Conservation (phyloP, 2,113 vertebrate species). For the Pandion haliaetus region DNA sequence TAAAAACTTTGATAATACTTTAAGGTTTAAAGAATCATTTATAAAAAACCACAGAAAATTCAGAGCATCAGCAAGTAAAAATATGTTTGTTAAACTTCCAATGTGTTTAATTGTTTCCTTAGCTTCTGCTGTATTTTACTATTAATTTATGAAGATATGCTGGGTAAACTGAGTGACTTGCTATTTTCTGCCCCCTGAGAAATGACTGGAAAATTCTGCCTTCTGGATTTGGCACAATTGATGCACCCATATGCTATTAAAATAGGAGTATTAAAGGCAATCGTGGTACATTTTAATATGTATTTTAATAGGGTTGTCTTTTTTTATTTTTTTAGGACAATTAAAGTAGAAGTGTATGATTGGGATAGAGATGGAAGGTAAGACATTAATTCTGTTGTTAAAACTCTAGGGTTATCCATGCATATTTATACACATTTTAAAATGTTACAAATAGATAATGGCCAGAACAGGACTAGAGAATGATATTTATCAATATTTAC, state of each 20-base stretch:
- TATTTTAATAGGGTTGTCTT: not conserved
- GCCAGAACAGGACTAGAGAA: not conserved
- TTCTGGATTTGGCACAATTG: not conserved
- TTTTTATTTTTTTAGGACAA: conserved; percentile 77
- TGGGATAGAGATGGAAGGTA: conserved; percentile 96
- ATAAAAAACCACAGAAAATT: not conserved
- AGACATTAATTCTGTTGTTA: not conserved
- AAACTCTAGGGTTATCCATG: not conserved
- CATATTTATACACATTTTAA: not conserved
- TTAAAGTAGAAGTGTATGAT: conserved; percentile 93
- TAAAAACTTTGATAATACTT: not conserved
- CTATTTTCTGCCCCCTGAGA: not conserved
- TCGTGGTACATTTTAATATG: not conserved
- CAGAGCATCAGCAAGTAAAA: not conserved
- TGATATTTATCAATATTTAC: not conserved
- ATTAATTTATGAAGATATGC: not conserved
- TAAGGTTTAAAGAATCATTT: not conserved
- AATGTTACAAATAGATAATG: not conserved
- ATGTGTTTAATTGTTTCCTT: not conserved
- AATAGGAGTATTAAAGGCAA: not conserved
- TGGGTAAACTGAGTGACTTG: not conserved
- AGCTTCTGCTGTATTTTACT: not conserved
- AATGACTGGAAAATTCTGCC: not conserved
- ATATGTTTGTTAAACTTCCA: not conserved
- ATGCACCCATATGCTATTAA: not conserved